phyloP scores from a whole-genome alignment of 2,888 invertebrate genomes.

The Pterostichus madidus region DNA sequence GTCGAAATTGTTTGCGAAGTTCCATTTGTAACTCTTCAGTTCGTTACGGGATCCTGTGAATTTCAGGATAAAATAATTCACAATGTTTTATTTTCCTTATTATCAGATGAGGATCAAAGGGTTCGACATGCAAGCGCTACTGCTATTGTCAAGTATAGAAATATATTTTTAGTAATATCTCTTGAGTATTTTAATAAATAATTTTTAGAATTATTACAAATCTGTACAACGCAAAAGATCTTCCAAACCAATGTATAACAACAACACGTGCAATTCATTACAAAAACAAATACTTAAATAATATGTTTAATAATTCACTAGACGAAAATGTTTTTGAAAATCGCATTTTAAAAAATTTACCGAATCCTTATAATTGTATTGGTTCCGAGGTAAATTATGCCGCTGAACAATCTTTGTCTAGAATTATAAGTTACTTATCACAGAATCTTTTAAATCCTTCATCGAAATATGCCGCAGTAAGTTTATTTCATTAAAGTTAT shows the following conservation, averaged over 20 bases:
- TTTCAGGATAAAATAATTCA: slow-evolving; percentile 82
- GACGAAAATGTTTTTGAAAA: slow-evolving; percentile 74
- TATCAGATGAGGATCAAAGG: slow-evolving; percentile 88
- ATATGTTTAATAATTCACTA: slow-evolving; percentile 69
- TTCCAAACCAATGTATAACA: slow-evolving; percentile 79
- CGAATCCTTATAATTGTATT: slow-evolving; percentile 77
- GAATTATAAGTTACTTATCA: slow-evolving; percentile 79
- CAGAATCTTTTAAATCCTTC: slow-evolving; percentile 81
- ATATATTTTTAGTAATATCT: slow-evolving; percentile 29
- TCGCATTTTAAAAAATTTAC: slow-evolving; percentile 78
- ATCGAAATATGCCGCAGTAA: slow-evolving; percentile 85
- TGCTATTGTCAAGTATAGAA: slow-evolving; percentile 81
- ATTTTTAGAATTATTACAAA: slow-evolving; percentile 77
- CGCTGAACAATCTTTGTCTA: slow-evolving; percentile 79
- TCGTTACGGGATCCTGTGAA: slow-evolving; percentile 77
- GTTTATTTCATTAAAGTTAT: slow-evolving; percentile 71
- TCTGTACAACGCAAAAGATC: slow-evolving; percentile 77
- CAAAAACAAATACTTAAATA: slow-evolving; percentile 74
- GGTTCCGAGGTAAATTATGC: slow-evolving; percentile 71
- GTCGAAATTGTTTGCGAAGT: slow-evolving; percentile 82
- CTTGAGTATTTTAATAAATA: slow-evolving; percentile 50
- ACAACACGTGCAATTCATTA: slow-evolving; percentile 78
- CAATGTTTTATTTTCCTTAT: slow-evolving; percentile 82
- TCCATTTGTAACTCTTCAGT: slow-evolving; percentile 80
- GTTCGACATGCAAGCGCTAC: slow-evolving; percentile 86